Base-by-base conservation (phyloP, 2,888 invertebrate species). In the Chrysomela aeneicollis region DNA sequence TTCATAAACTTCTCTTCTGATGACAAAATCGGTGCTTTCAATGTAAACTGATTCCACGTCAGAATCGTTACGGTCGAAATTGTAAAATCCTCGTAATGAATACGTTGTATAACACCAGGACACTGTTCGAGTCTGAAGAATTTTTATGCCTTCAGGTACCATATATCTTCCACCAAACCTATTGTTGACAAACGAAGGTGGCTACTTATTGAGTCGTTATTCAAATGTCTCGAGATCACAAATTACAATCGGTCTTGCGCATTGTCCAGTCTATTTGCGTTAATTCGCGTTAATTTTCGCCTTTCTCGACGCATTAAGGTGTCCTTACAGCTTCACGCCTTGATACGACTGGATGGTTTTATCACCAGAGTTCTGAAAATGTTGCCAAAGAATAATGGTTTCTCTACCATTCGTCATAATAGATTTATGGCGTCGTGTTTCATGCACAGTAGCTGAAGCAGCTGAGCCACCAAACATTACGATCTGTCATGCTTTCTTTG, bases 241-340 rank as follows among this genome's bases (percentile, higher is more conserved):
- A 46, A 37, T 46, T 37, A 47, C 30, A 15, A 47, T 46, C 47
- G 17, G 53, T 32, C 49, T 55, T 55, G 52, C 51, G 19, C 35
- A 52, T 62, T 52, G 42, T 57, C 10, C 15, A n/a, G 3, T 12
- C 42, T 8, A 15, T 42, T 42, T 42, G 15, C 42, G 15, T 19
- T 62, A 57, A 50, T 61, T 35, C 55, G 57, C 52, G 59, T 51
- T 53, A 59, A 59, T 54, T 51, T 55, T 57, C 17, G 19, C 21
- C 26, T 50, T 59, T 51, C 53, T n/a, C 19, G 59, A 15, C 26
- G 21, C 30, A 57, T 57, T 63, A 57, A 60, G 35, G 46, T 51
- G 32, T 61, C 47, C 37, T 63, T 66, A 66, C 64, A 58, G 67
- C 73, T 71, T 70, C 69, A 71, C 71, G 74, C 63, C 72, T 73